These are phyloP conservation scores for Pangasius mekongensis DNA, from an alignment of 2,797 vertebrate species.

Conservation along the genomic window DNA sequence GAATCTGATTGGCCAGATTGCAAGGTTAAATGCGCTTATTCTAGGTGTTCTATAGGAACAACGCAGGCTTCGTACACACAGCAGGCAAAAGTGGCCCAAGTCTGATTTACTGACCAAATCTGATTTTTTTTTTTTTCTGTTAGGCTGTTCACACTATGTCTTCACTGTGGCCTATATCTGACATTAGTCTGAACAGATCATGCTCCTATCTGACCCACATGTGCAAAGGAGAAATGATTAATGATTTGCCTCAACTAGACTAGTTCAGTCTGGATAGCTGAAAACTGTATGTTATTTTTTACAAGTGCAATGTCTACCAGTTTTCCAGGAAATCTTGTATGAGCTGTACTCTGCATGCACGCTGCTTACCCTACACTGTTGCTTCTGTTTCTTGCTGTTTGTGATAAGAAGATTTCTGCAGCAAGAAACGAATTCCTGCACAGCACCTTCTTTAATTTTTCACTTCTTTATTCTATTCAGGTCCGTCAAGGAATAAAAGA, in stretches of 20 bases:
- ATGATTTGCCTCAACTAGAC: background rate
- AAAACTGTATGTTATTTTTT: background rate
- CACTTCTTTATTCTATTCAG: background rate
- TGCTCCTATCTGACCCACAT: background rate
- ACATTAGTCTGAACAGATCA: background rate
- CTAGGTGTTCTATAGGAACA: background rate
- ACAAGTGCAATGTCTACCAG: background rate
- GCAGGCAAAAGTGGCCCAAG: background rate
- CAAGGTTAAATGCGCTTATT: background rate
- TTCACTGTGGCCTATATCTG: background rate
- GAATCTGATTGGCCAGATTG: background rate
- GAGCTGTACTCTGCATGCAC: background rate
- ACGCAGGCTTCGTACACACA: background rate
- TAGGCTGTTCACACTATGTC: background rate
- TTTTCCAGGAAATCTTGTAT: background rate
- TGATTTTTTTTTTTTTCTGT: background rate
- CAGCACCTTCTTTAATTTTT: background rate
- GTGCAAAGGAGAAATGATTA: background rate
- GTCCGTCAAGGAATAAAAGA: no score
- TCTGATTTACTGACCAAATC: background rate
- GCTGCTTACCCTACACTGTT: background rate
- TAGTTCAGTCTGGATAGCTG: background rate
- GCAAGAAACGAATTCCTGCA: background rate
- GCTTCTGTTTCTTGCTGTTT: background rate
- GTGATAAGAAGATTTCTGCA: background rate